Evolutionary conservation across 2,888 invertebrate genomes (phyloP), one percentile per base, ranked within the genome.

Genomic region (Idaea straminata): DNA sequence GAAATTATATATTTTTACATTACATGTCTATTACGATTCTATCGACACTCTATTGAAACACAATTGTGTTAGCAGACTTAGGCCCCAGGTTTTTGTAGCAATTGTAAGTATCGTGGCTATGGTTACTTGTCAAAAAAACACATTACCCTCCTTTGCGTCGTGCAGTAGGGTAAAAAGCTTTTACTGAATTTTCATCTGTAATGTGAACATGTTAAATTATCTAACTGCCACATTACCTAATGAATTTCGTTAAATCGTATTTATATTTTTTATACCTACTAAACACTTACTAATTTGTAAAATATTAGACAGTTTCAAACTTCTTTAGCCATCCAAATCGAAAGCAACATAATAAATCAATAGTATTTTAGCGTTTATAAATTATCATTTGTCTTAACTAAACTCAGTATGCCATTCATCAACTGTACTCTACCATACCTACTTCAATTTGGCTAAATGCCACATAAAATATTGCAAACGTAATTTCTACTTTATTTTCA

Each of bases 381-480:
- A 47, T 47, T 7, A 47, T 47, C 47, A 47, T 47, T 47, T 47
- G 47, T 47, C 47, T 47, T 10, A 47, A 47, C 47, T 47, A 13
- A 47, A 47, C 47, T 47, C 47, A 47, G 47, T 47, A 47, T 47
- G 47, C 47, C 47, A 47, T 47, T 47, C 47, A 47, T 47, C 47
- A 47, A 47, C 47, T 47, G 13, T 47, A 5, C 47, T 47, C 47
- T 47, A 47, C 47, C 13, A 47, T 47, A 47, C 47, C 47, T 47
- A 47, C 47, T 13, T 47, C 47, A 47, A 47, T 47, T 47, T 47
- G 47, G 47, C 47, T 47, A 47, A 47, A 47, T 47, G 47, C 47
- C 47, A 47, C 47, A 47, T 47, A 10, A 47, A 47, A 47, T 47
- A 47, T 47, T 47, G 47, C 47, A 47, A 47, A 47, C 47, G 47